Evolutionary conservation across 2,797 vertebrate species (phyloP).

Genomic region (Cynodonichthys magdalenae): DNA sequence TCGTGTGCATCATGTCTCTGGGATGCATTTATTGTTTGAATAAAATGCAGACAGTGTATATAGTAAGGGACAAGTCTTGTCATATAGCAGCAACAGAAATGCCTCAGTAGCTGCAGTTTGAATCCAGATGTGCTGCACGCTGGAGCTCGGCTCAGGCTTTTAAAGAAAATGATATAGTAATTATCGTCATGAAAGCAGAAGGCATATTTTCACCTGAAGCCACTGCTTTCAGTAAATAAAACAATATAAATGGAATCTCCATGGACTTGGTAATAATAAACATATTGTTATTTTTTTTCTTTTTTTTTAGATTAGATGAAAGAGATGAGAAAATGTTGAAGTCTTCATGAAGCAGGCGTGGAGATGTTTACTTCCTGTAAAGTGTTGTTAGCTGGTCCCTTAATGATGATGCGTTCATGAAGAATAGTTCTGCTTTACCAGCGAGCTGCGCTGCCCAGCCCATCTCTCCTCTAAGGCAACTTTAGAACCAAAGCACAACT

Average conservation of each 20-base stretch:
- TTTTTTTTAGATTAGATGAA: slow-evolving; percentile 9
- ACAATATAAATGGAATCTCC: neutral
- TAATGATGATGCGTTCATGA: slow-evolving; percentile 48
- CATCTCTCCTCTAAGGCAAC: slow-evolving; percentile 26
- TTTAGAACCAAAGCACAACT: slow-evolving; percentile 34
- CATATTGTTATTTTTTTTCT: slow-evolving; percentile 18
- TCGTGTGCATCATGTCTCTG: slow-evolving; percentile 4
- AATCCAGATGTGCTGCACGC: slow-evolving; percentile 53
- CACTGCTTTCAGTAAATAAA: slow-evolving; percentile 4
- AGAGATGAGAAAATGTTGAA: neutral
- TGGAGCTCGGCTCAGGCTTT: slow-evolving; percentile 44
- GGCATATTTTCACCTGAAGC: slow-evolving; percentile 28
- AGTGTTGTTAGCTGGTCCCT: slow-evolving; percentile 29
- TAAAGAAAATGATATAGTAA: slow-evolving; percentile 55
- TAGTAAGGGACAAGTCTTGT: slow-evolving; percentile 51
- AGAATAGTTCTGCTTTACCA: slow-evolving; percentile 34
- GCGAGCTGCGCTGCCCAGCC: slow-evolving; percentile 12
- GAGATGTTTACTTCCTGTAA: slow-evolving; percentile 44
- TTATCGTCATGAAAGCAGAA: slow-evolving; percentile 53
- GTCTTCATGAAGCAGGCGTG: slow-evolving; percentile 18
- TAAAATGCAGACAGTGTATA: slow-evolving; percentile 51
- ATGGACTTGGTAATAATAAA: neutral
- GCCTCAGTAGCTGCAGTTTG: slow-evolving; percentile 37
- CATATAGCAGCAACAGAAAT: slow-evolving; percentile 35
- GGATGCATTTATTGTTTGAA: slow-evolving; percentile 14